Conservation (phyloP, 1,140 invertebrate species). For the Globodera rostochiensis region DNA sequence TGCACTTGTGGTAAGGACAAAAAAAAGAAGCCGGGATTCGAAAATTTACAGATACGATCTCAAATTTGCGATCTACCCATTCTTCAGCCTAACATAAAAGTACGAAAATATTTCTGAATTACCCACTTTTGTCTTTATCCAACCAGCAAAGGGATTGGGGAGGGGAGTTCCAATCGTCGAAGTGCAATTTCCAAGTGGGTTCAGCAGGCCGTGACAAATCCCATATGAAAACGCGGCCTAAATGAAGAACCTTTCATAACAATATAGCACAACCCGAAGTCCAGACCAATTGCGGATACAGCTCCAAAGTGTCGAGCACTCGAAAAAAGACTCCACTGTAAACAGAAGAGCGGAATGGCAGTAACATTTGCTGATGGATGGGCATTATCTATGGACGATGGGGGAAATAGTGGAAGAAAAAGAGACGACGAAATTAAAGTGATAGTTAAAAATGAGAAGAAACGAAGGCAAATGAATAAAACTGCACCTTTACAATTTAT, state of each 20-base stretch:
- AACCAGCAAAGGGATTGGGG: conserved; percentile 21
- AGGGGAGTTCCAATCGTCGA: conserved; percentile 17
- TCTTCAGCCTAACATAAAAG: neutral
- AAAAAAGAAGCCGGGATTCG: neutral
- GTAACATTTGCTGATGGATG: neutral
- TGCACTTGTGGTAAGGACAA: too few species aligned
- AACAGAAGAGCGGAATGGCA: conserved; percentile 13
- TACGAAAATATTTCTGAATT: neutral
- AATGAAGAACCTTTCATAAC: neutral
- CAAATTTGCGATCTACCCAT: too few species aligned
- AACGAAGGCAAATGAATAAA: neutral
- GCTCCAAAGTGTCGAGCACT: conserved; percentile 17
- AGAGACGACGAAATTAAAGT: neutral
- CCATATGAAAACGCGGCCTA: conserved; percentile 24
- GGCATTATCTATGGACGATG: too few species aligned
- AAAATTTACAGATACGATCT: neutral
- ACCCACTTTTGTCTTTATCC: conserved; percentile 22
- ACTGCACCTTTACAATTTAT: neutral
- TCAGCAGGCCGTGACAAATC: neutral
- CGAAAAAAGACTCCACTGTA: conserved; percentile 20
- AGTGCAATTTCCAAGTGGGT: conserved; percentile 14
- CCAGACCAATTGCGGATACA: conserved; percentile 12
- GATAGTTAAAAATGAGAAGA: neutral
- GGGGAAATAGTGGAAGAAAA: neutral
- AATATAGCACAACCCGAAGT: neutral